Conservation (phyloP, 2,888 invertebrate genomes). For the Agrotis ipsilon region DNA sequence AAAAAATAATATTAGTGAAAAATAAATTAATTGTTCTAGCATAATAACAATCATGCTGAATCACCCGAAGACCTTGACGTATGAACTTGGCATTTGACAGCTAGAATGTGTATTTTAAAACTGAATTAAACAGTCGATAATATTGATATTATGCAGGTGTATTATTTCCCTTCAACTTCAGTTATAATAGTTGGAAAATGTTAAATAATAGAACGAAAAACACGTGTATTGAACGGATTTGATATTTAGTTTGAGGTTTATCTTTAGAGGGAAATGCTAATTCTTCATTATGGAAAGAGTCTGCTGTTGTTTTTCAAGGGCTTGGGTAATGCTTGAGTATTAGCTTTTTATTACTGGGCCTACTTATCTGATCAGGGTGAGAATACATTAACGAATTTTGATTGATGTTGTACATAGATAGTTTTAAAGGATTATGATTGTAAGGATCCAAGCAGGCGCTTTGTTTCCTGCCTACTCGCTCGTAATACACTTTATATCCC, state of each 20-base stretch:
- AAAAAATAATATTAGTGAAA: not conserved
- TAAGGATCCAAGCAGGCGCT: no score
- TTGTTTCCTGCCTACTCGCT: no score
- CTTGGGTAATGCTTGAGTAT: not conserved
- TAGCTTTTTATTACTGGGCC: not conserved
- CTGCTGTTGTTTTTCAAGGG: not conserved
- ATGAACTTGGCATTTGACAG: not conserved
- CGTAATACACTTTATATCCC: no score
- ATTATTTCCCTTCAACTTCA: conserved; percentile 14
- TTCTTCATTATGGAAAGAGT: conserved; percentile 11
- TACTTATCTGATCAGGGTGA: no score
- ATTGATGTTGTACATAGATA: no score
- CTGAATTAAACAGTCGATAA: conserved; percentile 9
- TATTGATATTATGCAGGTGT: conserved; percentile 45
- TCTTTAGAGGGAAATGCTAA: conserved; percentile 19
- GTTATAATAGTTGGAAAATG: conserved; percentile 14
- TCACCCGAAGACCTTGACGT: conserved; percentile 11
- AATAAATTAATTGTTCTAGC: conserved; percentile 2
- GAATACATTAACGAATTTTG: no score
- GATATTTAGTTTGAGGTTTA: conserved; percentile 21
- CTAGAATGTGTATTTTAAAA: conserved; percentile 4
- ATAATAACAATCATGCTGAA: not conserved
- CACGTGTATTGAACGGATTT: conserved; percentile 51
- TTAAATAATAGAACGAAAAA: not conserved
- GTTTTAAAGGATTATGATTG: no score